Percentiles rank a stretch among this genome's conserved stretches.
These are phyloP conservation scores for Alosa alosa DNA, from an alignment of 2,113 vertebrate genomes.

Conservation along the genomic window DNA sequence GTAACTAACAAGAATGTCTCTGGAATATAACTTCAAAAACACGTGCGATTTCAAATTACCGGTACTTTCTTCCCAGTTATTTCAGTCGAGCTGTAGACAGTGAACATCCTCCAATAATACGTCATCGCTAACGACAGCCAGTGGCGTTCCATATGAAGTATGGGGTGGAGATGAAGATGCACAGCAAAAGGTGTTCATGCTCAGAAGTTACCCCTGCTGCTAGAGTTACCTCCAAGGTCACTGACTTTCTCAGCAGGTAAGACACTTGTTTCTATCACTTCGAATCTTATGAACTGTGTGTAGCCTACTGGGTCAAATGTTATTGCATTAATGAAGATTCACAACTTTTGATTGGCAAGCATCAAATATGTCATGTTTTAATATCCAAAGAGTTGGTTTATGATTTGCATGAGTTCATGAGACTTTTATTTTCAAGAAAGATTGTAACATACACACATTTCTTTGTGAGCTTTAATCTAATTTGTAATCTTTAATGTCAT, in stretches of 20 bases:
- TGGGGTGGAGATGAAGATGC: background rate
- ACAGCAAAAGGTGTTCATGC: background rate
- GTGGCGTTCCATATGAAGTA: background rate
- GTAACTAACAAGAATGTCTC: too few species aligned
- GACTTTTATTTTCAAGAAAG: too few species aligned
- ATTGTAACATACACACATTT: too few species aligned
- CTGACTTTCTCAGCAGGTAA: slow-evolving; percentile 1
- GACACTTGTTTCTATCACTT: background rate
- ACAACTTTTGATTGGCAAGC: background rate
- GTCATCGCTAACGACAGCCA: background rate
- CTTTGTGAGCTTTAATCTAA: background rate
- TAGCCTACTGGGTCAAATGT: background rate
- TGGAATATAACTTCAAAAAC: too few species aligned
- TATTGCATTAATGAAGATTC: background rate
- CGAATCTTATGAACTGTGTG: background rate
- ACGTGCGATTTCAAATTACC: too few species aligned
- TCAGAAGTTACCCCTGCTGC: background rate
- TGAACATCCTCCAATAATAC: background rate
- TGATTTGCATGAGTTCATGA: too few species aligned
- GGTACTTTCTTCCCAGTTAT: background rate
- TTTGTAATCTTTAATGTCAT: background rate
- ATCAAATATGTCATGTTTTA: background rate
- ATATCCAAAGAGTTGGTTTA: background rate
- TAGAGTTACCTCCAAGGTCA: background rate
- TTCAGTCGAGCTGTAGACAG: background rate